These are phyloP conservation scores for Mya arenaria DNA, from an alignment of 1,140 invertebrate species.

Conservation along the genomic window DNA sequence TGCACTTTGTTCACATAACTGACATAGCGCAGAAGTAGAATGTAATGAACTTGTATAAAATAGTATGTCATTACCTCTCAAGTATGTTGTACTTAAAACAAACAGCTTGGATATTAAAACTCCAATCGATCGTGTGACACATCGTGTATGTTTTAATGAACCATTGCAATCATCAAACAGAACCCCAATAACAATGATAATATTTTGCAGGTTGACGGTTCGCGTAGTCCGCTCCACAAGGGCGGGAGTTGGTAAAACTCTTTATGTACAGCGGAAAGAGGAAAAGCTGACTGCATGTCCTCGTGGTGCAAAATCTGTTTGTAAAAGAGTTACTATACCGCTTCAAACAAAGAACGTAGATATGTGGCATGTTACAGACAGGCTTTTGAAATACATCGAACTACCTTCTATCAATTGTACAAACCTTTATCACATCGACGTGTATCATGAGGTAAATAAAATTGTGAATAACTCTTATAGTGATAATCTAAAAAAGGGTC, in stretches of 20 bases:
- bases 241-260: slow-evolving; percentile 32
- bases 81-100: no score
- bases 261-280: slow-evolving; percentile 5
- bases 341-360: slow-evolving; percentile 59
- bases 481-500: no score
- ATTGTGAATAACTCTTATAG: no score
- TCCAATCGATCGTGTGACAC: no score
- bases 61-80: no score
- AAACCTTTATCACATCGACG: slow-evolving; percentile 68
- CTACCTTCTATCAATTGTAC: slow-evolving; percentile 36
- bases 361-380: slow-evolving; percentile 34
- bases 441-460: slow-evolving; percentile 69
- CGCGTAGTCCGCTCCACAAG: slow-evolving; percentile 33
- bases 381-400: slow-evolving; percentile 48
- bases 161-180: no score
- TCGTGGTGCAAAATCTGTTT: neutral
- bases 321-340: slow-evolving; percentile 46
- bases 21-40: no score
- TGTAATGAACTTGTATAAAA: no score
- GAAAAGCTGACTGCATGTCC: neutral
- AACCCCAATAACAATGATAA: no score
- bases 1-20: no score
- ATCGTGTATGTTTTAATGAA: no score
- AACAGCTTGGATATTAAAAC: no score
- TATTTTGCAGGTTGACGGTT: slow-evolving; percentile 21